phyloP scores from a whole-genome alignment of 2,888 invertebrate genomes.

The Thymelicus sylvestris region DNA sequence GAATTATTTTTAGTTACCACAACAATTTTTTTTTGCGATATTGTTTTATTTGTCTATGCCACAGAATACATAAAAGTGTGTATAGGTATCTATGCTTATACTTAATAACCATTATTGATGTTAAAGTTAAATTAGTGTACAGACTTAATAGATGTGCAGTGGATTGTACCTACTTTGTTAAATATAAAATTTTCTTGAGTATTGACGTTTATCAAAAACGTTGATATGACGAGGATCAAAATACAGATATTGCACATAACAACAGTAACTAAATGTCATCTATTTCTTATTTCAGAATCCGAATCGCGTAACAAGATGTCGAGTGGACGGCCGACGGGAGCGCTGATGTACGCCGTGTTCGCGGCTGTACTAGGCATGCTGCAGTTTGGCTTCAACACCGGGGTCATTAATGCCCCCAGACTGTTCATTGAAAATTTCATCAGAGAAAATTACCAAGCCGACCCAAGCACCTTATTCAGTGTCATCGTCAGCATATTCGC shows the following conservation, averaged over 20 bases:
- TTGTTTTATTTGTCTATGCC: too few species aligned
- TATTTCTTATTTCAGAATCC: constrained; percentile 53
- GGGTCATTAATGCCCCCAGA: constrained; percentile 88
- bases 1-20: too few species aligned
- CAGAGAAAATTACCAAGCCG: constrained; percentile 79
- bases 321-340: constrained; percentile 82
- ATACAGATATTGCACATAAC: constrained; percentile 12
- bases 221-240: neutral
- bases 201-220: constrained; percentile 1
- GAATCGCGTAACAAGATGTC: constrained; percentile 60
- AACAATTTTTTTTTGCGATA: too few species aligned
- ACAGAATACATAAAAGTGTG: too few species aligned
- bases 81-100: too few species aligned
- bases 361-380: constrained; percentile 89
- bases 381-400: constrained; percentile 89
- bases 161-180: too few species aligned
- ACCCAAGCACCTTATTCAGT: constrained; percentile 83
- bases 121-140: too few species aligned
- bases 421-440: constrained; percentile 87
- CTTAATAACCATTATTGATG: too few species aligned
- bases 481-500: constrained; percentile 91
- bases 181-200: neutral
- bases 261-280: constrained; percentile 16
- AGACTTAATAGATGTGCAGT: too few species aligned
- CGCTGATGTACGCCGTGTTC: constrained; percentile 86